A percentile compares a stretch with the other conserved stretches of the same genome.
Conservation (phyloP, 2,113 vertebrate species). For the Trinectes maculatus region DNA sequence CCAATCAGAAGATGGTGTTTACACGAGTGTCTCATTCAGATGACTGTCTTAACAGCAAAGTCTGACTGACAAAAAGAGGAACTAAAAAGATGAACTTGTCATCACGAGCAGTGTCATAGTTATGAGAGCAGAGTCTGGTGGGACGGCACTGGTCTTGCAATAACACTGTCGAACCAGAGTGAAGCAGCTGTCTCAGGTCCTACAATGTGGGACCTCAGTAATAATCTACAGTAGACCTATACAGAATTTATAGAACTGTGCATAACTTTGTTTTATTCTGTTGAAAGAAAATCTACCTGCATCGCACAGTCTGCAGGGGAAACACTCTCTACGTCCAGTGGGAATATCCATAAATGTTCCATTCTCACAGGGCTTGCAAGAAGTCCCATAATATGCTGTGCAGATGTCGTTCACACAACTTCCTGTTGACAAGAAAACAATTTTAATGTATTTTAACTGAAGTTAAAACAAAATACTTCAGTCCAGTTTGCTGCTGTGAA, state of each 20-base stretch:
- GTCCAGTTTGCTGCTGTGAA: neutral
- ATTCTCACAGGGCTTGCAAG: neutral
- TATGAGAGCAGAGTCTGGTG: neutral
- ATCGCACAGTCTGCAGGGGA: neutral
- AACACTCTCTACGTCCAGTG: slow-evolving; percentile 6
- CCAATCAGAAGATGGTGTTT: too few species aligned
- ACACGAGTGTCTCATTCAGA: too few species aligned
- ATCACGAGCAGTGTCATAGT: neutral
- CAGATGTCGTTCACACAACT: too few species aligned
- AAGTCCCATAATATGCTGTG: neutral
- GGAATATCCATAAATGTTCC: slow-evolving; percentile 12
- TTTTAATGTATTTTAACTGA: neutral
- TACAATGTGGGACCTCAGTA: too few species aligned
- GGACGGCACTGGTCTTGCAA: neutral
- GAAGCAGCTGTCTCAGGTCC: too few species aligned
- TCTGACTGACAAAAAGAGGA: neutral
- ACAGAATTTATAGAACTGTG: too few species aligned
- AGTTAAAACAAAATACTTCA: neutral
- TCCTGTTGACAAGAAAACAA: slow-evolving; percentile 14
- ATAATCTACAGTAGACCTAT: too few species aligned
- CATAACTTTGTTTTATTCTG: too few species aligned
- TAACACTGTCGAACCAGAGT: neutral
- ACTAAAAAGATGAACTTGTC: neutral
- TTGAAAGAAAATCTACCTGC: slow-evolving; percentile 15
- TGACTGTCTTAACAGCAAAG: too few species aligned